phyloP scores from a whole-genome alignment of 2,113 vertebrate species.

The Onychostoma macrolepis region DNA sequence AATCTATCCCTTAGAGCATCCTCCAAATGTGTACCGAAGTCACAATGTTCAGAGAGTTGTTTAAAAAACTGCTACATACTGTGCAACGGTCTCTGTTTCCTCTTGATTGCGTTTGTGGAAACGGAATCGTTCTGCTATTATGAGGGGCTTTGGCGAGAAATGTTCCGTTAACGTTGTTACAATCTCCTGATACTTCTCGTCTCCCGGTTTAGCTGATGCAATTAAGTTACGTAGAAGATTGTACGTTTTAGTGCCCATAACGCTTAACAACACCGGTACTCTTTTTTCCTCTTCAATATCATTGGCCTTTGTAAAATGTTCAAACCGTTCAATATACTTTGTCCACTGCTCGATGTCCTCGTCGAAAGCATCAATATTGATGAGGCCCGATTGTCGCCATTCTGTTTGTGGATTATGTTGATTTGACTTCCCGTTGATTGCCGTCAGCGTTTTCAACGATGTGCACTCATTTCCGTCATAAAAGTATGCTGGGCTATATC shows the following conservation, averaged over 20 bases:
- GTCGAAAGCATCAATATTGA: conserved; percentile 20
- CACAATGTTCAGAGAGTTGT: not conserved
- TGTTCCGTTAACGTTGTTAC: too few species aligned
- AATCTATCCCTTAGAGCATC: too few species aligned
- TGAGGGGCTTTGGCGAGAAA: too few species aligned
- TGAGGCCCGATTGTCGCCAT: not conserved
- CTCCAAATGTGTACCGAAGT: not conserved
- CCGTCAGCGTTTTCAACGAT: not conserved
- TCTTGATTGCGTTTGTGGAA: conserved; percentile 21
- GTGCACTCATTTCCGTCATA: not conserved
- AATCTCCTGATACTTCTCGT: too few species aligned
- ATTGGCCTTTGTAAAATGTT: conserved; percentile 4
- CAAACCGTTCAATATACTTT: conserved; percentile 13
- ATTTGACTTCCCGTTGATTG: not conserved
- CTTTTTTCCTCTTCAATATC: not conserved
- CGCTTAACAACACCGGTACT: conserved; percentile 15
- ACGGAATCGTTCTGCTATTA: too few species aligned
- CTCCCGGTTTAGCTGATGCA: not conserved
- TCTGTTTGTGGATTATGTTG: not conserved
- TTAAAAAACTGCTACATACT: not conserved
- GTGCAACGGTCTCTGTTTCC: not conserved
- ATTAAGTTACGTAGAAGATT: not conserved
- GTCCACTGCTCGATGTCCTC: conserved; percentile 12
- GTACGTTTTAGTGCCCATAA: conserved; percentile 18
- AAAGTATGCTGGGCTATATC: not conserved